Conservation (phyloP, 2,888 invertebrate genomes). For the Ctenicera cuprea region DNA sequence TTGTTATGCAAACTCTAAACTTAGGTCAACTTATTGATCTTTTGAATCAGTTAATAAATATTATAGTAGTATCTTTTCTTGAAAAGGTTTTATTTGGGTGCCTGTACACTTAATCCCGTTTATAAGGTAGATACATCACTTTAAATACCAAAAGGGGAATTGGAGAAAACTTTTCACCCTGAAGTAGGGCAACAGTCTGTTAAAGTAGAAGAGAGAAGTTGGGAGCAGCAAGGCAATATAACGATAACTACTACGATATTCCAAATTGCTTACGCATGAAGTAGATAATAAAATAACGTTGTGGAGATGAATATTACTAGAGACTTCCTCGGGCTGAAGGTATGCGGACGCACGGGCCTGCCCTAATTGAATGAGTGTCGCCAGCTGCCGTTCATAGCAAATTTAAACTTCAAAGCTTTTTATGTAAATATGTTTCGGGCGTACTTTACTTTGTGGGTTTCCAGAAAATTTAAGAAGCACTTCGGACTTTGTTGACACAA, state of each 20-base stretch:
- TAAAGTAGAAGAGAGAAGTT: constrained; percentile 22
- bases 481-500: constrained; percentile 47
- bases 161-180: background rate
- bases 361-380: constrained; percentile 51
- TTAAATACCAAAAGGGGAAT: background rate
- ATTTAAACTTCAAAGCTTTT: constrained; percentile 54
- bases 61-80: no score
- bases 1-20: no score
- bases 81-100: no score
- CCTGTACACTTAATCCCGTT: no score
- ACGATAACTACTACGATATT: constrained; percentile 42
- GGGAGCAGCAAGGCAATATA: constrained; percentile 20
- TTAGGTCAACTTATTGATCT: no score
- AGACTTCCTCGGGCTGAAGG: constrained; percentile 40
- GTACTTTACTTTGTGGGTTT: constrained; percentile 45
- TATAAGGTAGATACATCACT: background rate
- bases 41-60: no score
- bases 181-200: background rate
- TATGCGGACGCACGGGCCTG: constrained; percentile 37
- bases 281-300: constrained; percentile 48
- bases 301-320: constrained; percentile 46
- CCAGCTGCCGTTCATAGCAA: constrained; percentile 51
- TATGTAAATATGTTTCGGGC: constrained; percentile 52
- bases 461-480: constrained; percentile 46
- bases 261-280: constrained; percentile 46